Percentiles rank a stretch among this genome's conserved stretches.
phyloP scores from a whole-genome alignment of 2,888 invertebrate species.

The Sarcophaga subvicina region DNA sequence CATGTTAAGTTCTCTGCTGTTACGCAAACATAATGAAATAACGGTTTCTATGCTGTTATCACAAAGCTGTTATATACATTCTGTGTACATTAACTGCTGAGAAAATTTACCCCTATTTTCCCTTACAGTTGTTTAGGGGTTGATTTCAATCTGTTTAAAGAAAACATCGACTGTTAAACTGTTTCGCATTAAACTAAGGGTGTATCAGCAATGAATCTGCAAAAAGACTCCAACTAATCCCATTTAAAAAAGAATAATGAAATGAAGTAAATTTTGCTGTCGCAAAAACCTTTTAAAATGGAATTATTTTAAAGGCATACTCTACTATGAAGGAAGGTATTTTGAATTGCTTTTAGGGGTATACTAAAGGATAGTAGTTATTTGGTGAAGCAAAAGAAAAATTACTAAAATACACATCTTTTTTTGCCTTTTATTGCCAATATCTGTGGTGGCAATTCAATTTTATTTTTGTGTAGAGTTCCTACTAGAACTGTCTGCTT shows the following conservation, averaged over 20 bases:
- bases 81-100: constrained; percentile 16
- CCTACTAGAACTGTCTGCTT: too few relatives aligned
- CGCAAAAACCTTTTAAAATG: too few relatives aligned
- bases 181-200: not conserved
- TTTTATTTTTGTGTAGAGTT: too few relatives aligned
- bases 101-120: constrained; percentile 59
- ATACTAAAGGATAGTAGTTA: too few relatives aligned
- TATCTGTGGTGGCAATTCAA: too few relatives aligned
- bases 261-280: not conserved
- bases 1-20: not conserved
- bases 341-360: too few relatives aligned
- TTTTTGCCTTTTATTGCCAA: too few relatives aligned
- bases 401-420: too few relatives aligned
- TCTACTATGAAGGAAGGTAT: too few relatives aligned
- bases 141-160: not conserved
- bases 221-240: not conserved
- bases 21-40: not conserved
- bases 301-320: too few relatives aligned
- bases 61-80: constrained; percentile 35
- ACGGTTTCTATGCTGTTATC: constrained; percentile 8
- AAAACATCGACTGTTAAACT: constrained; percentile 35
- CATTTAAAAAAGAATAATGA: not conserved
- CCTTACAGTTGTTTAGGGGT: not conserved
- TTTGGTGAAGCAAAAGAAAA: too few relatives aligned
- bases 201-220: not conserved